Base-by-base conservation (phyloP, 2,113 vertebrate species). In the Donacobius atricapilla region DNA sequence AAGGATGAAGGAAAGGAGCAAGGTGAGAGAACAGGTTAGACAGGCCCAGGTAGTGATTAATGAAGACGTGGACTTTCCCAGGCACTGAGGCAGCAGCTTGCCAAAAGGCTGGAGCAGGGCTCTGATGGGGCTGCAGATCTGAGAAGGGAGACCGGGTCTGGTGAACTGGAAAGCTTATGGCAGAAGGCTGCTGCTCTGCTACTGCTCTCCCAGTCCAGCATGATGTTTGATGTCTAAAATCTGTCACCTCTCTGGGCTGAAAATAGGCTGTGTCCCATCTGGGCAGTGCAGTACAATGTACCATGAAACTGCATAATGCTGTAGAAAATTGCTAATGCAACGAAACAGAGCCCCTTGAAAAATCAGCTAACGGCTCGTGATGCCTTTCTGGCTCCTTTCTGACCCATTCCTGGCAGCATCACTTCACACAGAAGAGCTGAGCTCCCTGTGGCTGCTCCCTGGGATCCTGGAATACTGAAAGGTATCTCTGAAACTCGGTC, bases 301-400 rank as follows among this genome's bases (percentile, higher is more conserved):
- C 92, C 92, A 83, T 95, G 94, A 96, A 96, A 95, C 95, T 69
- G 80, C 85, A 79, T 97, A 95, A 95, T 83, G 91, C 92, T 81
- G 91, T 87, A 96, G 96, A 95, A 97, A 97, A 97, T 97, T 71
- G 85, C 73, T 84, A 85, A 57, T 23, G 86, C 78, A 96, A 94
- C 76, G 78, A 51, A 88, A 22, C 40, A 84, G 85, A 97, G 89
- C 85, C 57, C 87, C 94, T 93, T 96, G 91, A 37, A 97, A 95
- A 96, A 97, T 91, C 69, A 77, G 61, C 79, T 87, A 84, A 80
- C 6, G 1, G 87, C 69, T 94, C 37, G 0, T 77, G 69, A 35
- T 73, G 51, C 51, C 44, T 37, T 68, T 76, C 70, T 69, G 90
- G 76, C 88, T 95, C 70, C 58, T 39, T 78, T 22, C 39, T 78